phyloP scores from a whole-genome alignment of 2,113 vertebrate genomes.

The Lethenteron camtschaticum region DNA sequence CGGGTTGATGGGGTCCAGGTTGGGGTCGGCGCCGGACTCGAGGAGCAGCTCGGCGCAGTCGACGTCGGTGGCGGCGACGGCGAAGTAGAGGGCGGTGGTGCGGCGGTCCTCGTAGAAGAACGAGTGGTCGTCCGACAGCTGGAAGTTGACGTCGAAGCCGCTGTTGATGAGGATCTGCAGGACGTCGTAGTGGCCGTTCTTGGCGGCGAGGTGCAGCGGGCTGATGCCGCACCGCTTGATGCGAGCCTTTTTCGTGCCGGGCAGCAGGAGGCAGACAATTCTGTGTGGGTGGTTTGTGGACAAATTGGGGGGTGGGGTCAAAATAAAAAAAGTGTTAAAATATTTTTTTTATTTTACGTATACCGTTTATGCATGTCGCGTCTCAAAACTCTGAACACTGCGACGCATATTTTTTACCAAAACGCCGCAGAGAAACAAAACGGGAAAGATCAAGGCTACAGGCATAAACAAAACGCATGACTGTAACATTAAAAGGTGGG shows the following conservation, averaged over 20 bases:
- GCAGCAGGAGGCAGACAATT: constrained; percentile 24
- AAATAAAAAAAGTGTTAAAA: too few species aligned
- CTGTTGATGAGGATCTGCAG: constrained; percentile 2
- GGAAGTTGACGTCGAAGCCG: neutral
- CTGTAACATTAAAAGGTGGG: too few species aligned
- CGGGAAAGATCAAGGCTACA: too few species aligned
- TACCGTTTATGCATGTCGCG: too few species aligned
- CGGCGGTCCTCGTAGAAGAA: constrained; percentile 3
- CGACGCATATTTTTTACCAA: too few species aligned
- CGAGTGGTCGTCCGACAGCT: neutral
- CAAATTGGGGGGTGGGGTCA: neutral
- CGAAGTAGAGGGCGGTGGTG: constrained; percentile 3
- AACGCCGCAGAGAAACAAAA: too few species aligned
- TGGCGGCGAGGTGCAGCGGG: neutral
- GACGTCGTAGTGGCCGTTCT: constrained; percentile 3
- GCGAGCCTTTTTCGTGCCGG: neutral
- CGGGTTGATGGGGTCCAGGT: neutral
- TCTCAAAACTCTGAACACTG: too few species aligned
- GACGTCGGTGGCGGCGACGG: neutral
- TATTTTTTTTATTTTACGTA: too few species aligned
- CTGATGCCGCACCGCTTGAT: constrained; percentile 3
- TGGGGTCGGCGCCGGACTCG: neutral
- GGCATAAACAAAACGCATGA: too few species aligned
- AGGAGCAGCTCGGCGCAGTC: neutral
- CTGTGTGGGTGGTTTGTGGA: constrained; percentile 18